Percentiles rank a stretch among this genome's conserved stretches.
phyloP scores from a whole-genome alignment of 2,113 vertebrate species.

The Steatornis caripensis region DNA sequence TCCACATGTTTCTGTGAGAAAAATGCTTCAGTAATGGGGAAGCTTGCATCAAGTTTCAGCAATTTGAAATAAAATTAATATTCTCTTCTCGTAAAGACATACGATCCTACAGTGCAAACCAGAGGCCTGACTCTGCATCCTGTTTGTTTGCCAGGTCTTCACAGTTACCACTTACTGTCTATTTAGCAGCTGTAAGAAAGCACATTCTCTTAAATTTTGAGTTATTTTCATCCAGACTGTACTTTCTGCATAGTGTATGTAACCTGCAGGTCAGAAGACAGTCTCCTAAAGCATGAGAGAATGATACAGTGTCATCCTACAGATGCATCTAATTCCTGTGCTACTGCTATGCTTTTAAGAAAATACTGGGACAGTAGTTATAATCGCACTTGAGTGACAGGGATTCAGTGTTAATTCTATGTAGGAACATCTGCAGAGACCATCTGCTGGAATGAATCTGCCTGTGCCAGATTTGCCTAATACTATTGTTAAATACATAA shows the following conservation, averaged over 20 bases:
- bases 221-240: not conserved
- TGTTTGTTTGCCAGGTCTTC: not conserved
- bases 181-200: not conserved
- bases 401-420: not conserved
- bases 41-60: not conserved
- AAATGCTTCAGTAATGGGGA: not conserved
- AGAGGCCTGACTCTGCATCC: not conserved
- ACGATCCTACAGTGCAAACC: not conserved
- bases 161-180: not conserved
- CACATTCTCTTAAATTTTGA: not conserved
- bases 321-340: not conserved
- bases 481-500: slow-evolving; percentile 26
- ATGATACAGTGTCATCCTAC: not conserved
- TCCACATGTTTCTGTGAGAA: not conserved
- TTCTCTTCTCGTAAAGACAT: not conserved
- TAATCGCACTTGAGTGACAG: not conserved
- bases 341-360: not conserved
- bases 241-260: not conserved
- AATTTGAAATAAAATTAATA: not conserved
- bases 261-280: not conserved
- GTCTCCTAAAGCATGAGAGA: not conserved
- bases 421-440: slow-evolving; percentile 28
- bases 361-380: not conserved
- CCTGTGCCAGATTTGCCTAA: not conserved
- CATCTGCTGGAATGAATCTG: slow-evolving; percentile 3